Evolutionary conservation across 2,113 vertebrate genomes (phyloP).

Genomic region (Guaruba guarouba): DNA sequence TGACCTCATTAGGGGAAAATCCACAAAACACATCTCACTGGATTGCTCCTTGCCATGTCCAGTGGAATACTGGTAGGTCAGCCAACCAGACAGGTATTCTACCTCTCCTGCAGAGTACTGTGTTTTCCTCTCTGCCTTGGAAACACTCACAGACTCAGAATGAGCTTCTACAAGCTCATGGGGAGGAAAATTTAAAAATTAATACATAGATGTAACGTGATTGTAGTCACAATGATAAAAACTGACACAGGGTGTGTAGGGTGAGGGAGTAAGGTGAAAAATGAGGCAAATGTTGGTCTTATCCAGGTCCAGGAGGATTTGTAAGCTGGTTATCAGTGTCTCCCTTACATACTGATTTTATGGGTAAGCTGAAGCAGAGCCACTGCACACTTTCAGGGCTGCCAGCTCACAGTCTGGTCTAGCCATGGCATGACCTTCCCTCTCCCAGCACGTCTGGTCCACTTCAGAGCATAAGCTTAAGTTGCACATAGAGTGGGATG

Average conservation of each 20-base stretch:
- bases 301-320: background rate
- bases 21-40: background rate
- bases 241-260: background rate
- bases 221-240: background rate
- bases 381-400: background rate
- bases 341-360: background rate
- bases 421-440: background rate
- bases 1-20: slow-evolving; percentile 17
- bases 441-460: background rate
- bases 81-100: background rate
- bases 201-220: background rate
- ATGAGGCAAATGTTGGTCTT: background rate
- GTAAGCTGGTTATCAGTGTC: background rate
- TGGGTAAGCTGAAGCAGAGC: background rate
- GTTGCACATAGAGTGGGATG: background rate
- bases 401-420: background rate
- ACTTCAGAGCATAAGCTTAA: background rate
- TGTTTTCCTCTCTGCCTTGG: background rate
- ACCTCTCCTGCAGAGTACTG: background rate
- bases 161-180: background rate
- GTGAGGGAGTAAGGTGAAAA: background rate
- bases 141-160: background rate
- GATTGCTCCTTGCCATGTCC: background rate
- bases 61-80: background rate
- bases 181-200: background rate